Evolutionary conservation across 2,797 vertebrate genomes (phyloP), one percentile per base, ranked within the genome.

Genomic region (Margarornis squamiger): DNA sequence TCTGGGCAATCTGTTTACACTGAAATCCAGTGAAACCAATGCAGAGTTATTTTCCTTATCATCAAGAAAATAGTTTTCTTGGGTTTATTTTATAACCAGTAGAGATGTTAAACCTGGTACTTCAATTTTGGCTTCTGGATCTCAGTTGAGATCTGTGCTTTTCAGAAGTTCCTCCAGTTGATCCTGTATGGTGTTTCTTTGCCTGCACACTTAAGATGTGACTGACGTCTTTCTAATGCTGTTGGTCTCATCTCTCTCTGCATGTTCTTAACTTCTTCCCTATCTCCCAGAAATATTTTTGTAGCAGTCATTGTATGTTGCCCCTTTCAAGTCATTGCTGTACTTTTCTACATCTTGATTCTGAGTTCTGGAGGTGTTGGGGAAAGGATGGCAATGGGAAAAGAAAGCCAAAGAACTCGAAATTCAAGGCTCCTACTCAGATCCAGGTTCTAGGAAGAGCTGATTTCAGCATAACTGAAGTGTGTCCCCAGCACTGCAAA

Each of bases 301-400:
- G 71, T 58, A 72, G 54, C 22, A 34, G 10, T 8, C 2, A 0
- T 11, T 63, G 16, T 22, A 27, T 2, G 0, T 58, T 68, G 36
- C 30, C 48, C 38, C 22, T 75, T 80, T 83, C 45, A 66, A 14
- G 12, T 14, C 23, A 27, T 38, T 52, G 41, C 12, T 55, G 10
- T 63, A 16, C 30, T 74, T 88, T 76, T 71, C 20, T 51, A 1
- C 3, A 1, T 13, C 9, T 15, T 61, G 32, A 27, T 61, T 75
- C 32, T 62, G n/a, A 63, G 36, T 78, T 43, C 20, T 43, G 26
- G 51, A 38, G 43, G 11, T 43, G 20, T 54, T 68, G 34, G 22
- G 32, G 30, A 71, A 76, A 76, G 24, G 63, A 58, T 61, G 11
- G 30, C 43, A 54, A 8, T 73, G 45, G 65, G 29, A 58, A 86